Evolutionary conservation across 1,140 invertebrate species (phyloP).

Genomic region (Panulirus ornatus): DNA sequence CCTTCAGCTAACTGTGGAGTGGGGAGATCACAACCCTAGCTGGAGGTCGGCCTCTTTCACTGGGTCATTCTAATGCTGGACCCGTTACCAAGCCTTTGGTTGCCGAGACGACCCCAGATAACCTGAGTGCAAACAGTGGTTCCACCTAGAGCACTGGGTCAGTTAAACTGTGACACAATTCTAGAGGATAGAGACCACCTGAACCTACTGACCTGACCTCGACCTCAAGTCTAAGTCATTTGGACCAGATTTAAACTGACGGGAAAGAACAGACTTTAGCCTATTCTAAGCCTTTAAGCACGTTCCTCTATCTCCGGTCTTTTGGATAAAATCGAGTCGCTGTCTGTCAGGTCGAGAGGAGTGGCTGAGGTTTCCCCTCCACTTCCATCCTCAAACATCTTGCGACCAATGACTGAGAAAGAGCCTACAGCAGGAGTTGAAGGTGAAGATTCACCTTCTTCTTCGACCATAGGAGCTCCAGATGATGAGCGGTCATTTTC

Average conservation of each 20-base stretch:
- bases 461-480: slow-evolving; percentile 8
- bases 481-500: slow-evolving; percentile 55
- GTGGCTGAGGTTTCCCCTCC: slow-evolving; percentile 50
- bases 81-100: not conserved
- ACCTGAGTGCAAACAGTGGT: slow-evolving; percentile 41
- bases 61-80: slow-evolving; percentile 3
- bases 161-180: slow-evolving; percentile 31
- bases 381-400: slow-evolving; percentile 64
- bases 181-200: not conserved
- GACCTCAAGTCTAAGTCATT: not conserved
- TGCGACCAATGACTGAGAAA: slow-evolving; percentile 60
- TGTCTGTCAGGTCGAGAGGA: slow-evolving; percentile 58
- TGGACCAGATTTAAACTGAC: slow-evolving; percentile 3
- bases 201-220: not conserved
- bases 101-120: slow-evolving; percentile 23
- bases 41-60: slow-evolving; percentile 17
- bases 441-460: slow-evolving; percentile 35
- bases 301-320: slow-evolving; percentile 67
- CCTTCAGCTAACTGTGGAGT: slow-evolving; percentile 31
- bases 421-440: slow-evolving; percentile 59
- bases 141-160: not conserved
- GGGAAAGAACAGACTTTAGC: not conserved
- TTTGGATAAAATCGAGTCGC: slow-evolving; percentile 53
- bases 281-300: slow-evolving; percentile 32
- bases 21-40: slow-evolving; percentile 65